phyloP scores from a whole-genome alignment of 2,113 vertebrate genomes.

The Siniperca chuatsi region DNA sequence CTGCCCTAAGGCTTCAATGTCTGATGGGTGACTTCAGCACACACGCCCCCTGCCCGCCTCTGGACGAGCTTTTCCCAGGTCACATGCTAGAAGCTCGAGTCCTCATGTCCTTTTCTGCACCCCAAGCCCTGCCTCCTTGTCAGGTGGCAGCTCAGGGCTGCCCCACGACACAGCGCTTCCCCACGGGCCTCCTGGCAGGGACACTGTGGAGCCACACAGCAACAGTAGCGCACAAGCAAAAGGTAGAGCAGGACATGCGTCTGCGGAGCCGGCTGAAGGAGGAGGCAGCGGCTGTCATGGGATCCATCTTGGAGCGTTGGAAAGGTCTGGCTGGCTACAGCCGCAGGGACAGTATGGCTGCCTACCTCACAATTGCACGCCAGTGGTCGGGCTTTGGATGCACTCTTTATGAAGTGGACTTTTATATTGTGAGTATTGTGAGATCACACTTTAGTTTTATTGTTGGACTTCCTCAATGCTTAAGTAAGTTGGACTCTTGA shows the following conservation, averaged over 20 bases:
- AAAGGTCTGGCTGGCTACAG: slow-evolving; percentile 91
- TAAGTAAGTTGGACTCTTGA: neutral
- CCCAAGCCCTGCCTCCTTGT: slow-evolving; percentile 62
- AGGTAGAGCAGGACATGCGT: slow-evolving; percentile 86
- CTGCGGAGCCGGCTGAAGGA: slow-evolving; percentile 86
- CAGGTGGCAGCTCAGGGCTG: slow-evolving; percentile 75
- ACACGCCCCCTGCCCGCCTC: slow-evolving; percentile 85
- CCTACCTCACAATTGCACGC: slow-evolving; percentile 90
- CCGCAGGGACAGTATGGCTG: slow-evolving; percentile 90
- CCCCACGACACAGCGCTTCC: slow-evolving; percentile 76
- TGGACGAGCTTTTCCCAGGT: slow-evolving; percentile 89
- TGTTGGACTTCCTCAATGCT: neutral
- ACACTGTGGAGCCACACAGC: slow-evolving; percentile 87
- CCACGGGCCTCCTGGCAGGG: slow-evolving; percentile 86
- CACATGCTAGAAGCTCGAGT: slow-evolving; percentile 83
- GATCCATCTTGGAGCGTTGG: slow-evolving; percentile 91
- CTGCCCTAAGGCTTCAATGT: slow-evolving; percentile 91
- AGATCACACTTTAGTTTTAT: neutral
- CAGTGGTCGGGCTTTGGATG: slow-evolving; percentile 96
- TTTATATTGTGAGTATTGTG: slow-evolving; percentile 89
- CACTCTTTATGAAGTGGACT: slow-evolving; percentile 93
- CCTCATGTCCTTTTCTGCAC: slow-evolving; percentile 74
- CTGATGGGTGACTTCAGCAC: slow-evolving; percentile 91
- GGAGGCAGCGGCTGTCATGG: slow-evolving; percentile 86
- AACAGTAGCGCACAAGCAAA: slow-evolving; percentile 85